Base-by-base conservation (phyloP, 2,888 invertebrate genomes). In the Nudaria mundana region DNA sequence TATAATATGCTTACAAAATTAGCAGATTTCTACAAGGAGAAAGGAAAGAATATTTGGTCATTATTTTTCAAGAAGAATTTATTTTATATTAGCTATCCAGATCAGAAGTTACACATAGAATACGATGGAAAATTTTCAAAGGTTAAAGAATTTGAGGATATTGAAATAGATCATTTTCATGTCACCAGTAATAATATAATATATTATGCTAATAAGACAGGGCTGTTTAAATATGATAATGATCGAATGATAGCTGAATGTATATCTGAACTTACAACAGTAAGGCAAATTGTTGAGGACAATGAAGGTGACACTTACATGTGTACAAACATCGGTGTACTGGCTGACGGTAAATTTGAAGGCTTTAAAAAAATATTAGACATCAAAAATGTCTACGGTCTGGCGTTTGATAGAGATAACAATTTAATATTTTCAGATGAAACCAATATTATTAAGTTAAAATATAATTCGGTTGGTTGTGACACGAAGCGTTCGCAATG, bases 71-170 rank as follows among this genome's bases (percentile, higher is more conserved):
- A 66, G 25, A 66, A 58, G 11, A 79, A 79, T 28, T 35, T 83
- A 0, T 83, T 83, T 35, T 83, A 79, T 38, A 71, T 84, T 10
- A 74, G 66, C 11, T 82, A 80, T 46, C 83, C 83, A 0, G 76
- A 81, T 10, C 82, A 81, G 24, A 80, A 48, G 26, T 36, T 84
- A 0, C 56, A 71, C 5, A 71, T 83, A 32, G 73, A 81, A 35
- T 46, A 71, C 0, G 74, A 78, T 6, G 81, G 71, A 0, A 72
- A 66, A 42, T 83, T 82, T 29, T 62, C 71, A 0, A 29, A 41
- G 0, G 76, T 84, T 0, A 76, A 63, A 32, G 83, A 84, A 28
- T 82, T 84, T 48, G 66, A 70, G 22, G 6, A 57, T 20, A 67
- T 75, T 1, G 77, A 83, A 65, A 57, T 80, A 0, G 82, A 83